These are phyloP conservation scores for Coecobrya sp. DNA, from an alignment of 2,888 invertebrate species.

Conservation along the genomic window DNA sequence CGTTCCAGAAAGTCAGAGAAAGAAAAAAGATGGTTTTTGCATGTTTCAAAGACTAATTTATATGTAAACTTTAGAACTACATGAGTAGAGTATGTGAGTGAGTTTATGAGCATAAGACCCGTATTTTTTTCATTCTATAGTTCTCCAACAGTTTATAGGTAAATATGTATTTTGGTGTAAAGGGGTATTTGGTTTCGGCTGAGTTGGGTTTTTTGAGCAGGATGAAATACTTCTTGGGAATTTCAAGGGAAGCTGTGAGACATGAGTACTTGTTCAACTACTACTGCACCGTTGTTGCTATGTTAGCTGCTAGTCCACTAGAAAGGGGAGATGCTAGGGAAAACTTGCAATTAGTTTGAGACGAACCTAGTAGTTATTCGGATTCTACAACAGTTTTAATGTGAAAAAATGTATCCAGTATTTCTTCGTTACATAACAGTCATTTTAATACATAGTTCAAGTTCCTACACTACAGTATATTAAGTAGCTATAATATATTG, in stretches of 20 bases:
- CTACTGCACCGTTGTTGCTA: too few relatives aligned
- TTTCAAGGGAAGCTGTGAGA: not conserved
- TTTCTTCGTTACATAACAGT: not conserved
- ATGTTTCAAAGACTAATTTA: conserved; percentile 22
- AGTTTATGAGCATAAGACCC: not conserved
- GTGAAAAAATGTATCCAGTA: not conserved
- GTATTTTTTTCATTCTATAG: too few relatives aligned
- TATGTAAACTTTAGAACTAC: conserved; percentile 16
- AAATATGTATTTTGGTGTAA: too few relatives aligned
- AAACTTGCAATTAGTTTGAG: conserved; percentile 11
- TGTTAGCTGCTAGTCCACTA: not conserved
- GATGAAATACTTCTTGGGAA: conserved; percentile 18
- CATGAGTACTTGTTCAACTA: too few relatives aligned
- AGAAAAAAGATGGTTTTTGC: not conserved
- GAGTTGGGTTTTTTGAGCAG: not conserved
- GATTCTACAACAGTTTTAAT: not conserved
- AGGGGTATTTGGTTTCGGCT: not conserved
- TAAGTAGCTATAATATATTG: not conserved
- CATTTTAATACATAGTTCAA: not conserved
- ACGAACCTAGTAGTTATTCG: not conserved
- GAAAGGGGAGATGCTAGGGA: not conserved
- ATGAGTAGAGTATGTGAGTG: not conserved
- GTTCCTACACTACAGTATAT: not conserved
- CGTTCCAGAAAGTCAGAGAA: too few relatives aligned
- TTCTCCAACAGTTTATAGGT: too few relatives aligned